Percentiles rank a stretch among this genome's conserved stretches.
Evolutionary conservation across 2,113 vertebrate genomes (phyloP).

Genomic region (Tragelaphus buxtoni): DNA sequence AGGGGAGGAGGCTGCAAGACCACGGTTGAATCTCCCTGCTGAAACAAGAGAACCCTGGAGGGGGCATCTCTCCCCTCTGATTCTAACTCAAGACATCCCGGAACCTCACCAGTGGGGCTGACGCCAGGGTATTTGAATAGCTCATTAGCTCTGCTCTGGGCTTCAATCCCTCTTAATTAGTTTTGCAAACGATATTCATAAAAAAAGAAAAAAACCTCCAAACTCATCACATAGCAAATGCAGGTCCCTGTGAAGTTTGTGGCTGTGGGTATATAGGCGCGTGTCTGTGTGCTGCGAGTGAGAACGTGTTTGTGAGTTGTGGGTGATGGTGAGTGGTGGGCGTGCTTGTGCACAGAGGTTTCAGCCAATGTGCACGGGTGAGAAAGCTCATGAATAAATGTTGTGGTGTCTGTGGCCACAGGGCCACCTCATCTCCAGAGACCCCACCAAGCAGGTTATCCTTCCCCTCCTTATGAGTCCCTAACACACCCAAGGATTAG

Average conservation of each 20-base stretch:
- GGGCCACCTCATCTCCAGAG: not conserved
- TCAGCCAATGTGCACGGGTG: fast-evolving
- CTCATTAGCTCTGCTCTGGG: conserved; percentile 69
- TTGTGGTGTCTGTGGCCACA: not conserved
- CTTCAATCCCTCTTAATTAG: conserved; percentile 66
- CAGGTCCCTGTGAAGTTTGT: not conserved
- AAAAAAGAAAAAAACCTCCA: not conserved
- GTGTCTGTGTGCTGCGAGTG: not conserved
- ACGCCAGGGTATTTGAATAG: conserved; percentile 61
- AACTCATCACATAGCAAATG: conserved; percentile 42
- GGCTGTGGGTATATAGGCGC: not conserved
- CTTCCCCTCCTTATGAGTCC: not conserved
- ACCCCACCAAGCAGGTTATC: not conserved
- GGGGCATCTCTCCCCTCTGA: not conserved
- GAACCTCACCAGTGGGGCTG: not conserved
- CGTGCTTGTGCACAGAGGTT: fast-evolving
- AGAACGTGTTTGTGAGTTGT: not conserved
- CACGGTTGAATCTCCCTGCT: not conserved
- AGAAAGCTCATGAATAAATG: not conserved
- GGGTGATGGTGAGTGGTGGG: not conserved
- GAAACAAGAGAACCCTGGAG: not conserved
- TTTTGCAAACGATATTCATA: conserved; percentile 68
- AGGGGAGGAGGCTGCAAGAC: not conserved
- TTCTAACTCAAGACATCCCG: not conserved
- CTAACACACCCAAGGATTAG: not conserved